Evolutionary conservation across 2,888 invertebrate species (phyloP).

Genomic region (Drosophila histrio): DNA sequence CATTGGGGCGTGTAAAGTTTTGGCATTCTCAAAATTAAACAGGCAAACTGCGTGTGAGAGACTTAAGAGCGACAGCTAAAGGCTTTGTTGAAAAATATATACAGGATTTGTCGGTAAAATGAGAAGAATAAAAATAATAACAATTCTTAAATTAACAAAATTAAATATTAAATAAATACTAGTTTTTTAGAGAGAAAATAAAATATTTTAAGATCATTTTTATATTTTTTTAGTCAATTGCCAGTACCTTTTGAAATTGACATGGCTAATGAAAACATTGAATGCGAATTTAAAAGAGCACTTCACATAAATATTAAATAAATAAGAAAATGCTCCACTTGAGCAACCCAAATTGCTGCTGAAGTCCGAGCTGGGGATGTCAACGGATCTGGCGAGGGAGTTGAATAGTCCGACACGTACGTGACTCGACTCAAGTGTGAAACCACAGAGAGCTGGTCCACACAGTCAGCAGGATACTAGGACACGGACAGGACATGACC

Average conservation of each 20-base stretch:
- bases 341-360: conserved; percentile 10
- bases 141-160: background rate
- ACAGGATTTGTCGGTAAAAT: background rate
- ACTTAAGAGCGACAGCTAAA: background rate
- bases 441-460: conserved; percentile 31
- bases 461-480: conserved; percentile 47
- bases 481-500: conserved; percentile 27
- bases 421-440: conserved; percentile 63
- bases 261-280: conserved; percentile 24
- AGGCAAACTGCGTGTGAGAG: conserved; percentile 26
- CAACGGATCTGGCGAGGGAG: background rate
- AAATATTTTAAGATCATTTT: background rate
- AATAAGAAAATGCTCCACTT: conserved; percentile 56
- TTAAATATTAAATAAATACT: background rate
- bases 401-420: conserved; percentile 48
- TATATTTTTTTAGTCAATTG: background rate
- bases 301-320: conserved; percentile 31
- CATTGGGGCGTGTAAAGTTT: conserved; percentile 58
- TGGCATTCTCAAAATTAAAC: conserved; percentile 48
- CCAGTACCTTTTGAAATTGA: no score
- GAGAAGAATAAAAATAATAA: background rate
- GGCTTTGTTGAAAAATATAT: background rate
- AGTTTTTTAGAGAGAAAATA: no score
- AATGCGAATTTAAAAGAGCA: conserved; percentile 27
- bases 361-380: conserved; percentile 20